Evolutionary conservation across 2,797 vertebrate species (phyloP), one percentile per base, ranked within the genome.

Genomic region (Sphenopsis melanotis): DNA sequence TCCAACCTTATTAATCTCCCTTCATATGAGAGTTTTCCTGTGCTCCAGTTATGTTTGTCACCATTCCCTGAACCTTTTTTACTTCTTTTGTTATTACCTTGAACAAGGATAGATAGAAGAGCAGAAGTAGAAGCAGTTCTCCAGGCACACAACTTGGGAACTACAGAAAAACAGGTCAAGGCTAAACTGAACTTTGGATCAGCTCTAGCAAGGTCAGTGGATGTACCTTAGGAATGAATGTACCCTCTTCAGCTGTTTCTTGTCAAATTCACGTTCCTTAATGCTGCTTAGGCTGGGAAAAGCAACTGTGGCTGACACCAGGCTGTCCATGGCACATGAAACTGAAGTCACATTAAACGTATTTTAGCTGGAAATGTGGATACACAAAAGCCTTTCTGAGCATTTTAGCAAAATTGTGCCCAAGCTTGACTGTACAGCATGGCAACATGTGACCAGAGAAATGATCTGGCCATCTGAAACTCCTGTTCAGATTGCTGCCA

Each of bases 131-230:
- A 49, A 90, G 55, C 39, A 82, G 61, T 39, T 92, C 82, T 87
- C n/a, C 68, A 69, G 82, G 44, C 1, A 1, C 46, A 60, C 8
- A 6, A 44, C 49, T 86, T 66, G 53, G 0, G 0, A 83, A 82
- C 66, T 44, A 19, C 55, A 83, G 84, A 91, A 93, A 86, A 90
- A 70, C 76, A 83, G 59, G 69, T 93, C 94, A 96, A 95, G 92
- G 84, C 81, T 74, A 77, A 68, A 50, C 26, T 83, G 77, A 93
- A 76, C 79, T 64, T 89, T 47, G 76, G 47, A 83, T 76, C 53
- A 86, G 61, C 68, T 88, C 70, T 56, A 55, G 59, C 0, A 0
- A 87, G 80, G 85, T 83, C 87, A 83, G 47, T 4, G 1, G 50
- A 88, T 50, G 75, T 63, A 75, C 75, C 60, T 87, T 60, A 92